Conservation (phyloP, 1,140 invertebrate species). For the Caenorhabditis tropicalis region DNA sequence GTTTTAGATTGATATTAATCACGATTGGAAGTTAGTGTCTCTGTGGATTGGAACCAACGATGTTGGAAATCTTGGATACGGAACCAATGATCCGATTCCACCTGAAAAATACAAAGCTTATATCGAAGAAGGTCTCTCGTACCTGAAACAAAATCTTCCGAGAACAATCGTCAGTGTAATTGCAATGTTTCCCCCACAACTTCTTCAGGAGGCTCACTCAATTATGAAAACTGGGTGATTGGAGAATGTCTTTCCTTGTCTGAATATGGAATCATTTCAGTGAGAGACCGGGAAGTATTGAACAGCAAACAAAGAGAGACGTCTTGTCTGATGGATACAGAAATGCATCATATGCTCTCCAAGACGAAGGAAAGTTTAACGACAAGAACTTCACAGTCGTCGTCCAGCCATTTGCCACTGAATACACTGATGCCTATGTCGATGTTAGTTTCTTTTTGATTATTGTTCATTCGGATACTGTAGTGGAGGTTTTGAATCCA, state of each 20-base stretch:
- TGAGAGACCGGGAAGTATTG: background rate
- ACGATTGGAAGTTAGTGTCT: constrained; percentile 42
- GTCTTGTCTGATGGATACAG: constrained; percentile 22
- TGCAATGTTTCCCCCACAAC: constrained; percentile 34
- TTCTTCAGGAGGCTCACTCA: constrained; percentile 26
- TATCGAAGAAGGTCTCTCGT: background rate
- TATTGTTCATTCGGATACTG: no score
- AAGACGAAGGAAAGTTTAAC: constrained; percentile 43
- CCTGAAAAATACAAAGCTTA: constrained; percentile 6
- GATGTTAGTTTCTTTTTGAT: constrained; percentile 19
- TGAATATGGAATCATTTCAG: background rate
- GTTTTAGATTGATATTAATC: constrained; percentile 14
- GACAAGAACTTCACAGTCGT: constrained; percentile 31
- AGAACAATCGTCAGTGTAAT: constrained; percentile 37
- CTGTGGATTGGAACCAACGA: constrained; percentile 49
- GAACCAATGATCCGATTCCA: background rate
- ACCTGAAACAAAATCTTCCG: constrained; percentile 40
- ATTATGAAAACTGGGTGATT: constrained; percentile 16
- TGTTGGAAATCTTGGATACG: constrained; percentile 34
- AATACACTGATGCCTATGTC: constrained; percentile 7
- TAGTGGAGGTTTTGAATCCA: no score
- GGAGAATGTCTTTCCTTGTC: background rate
- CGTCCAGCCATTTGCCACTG: constrained; percentile 8
- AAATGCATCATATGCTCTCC: constrained; percentile 41
- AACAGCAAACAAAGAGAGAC: background rate